Conservation (phyloP, 2,797 vertebrate species). For the Dermochelys coriacea region DNA sequence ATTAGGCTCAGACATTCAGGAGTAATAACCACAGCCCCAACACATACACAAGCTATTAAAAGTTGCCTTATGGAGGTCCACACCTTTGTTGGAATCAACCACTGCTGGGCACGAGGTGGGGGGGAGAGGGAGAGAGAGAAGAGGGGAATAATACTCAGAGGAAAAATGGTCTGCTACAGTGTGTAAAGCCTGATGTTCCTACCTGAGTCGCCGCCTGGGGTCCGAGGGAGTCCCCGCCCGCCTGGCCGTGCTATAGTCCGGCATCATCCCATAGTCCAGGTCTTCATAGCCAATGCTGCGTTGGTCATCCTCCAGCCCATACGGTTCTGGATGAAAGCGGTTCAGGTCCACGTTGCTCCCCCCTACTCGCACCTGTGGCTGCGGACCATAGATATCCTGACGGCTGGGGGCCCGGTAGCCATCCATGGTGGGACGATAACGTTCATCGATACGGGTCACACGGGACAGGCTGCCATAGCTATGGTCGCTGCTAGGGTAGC, state of each 20-base stretch:
- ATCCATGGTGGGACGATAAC: constrained; percentile 90
- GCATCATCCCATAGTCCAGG: constrained; percentile 90
- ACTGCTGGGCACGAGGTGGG: background rate
- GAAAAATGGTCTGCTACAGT: background rate
- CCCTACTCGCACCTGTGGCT: constrained; percentile 94
- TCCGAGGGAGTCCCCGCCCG: constrained; percentile 81
- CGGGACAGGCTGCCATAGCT: constrained; percentile 90
- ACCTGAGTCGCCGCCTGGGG: constrained; percentile 91
- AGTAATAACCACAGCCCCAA: background rate
- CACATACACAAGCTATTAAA: background rate
- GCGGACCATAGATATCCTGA: constrained; percentile 93
- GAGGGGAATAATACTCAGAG: background rate
- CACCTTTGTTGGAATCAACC: background rate
- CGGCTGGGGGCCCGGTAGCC: constrained; percentile 91
- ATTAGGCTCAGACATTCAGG: background rate
- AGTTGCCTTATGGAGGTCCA: background rate
- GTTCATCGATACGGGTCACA: constrained; percentile 91
- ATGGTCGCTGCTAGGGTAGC: constrained; percentile 83
- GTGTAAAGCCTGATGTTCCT: background rate
- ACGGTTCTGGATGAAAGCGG: constrained; percentile 91
- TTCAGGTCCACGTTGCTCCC: constrained; percentile 93
- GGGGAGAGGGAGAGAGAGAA: too few species aligned
- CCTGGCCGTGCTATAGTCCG: constrained; percentile 91
- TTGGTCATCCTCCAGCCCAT: constrained; percentile 94
- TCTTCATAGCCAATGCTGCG: constrained; percentile 94